Base-by-base conservation (phyloP, 2,797 vertebrate species). In the Gobio occitaniae region DNA sequence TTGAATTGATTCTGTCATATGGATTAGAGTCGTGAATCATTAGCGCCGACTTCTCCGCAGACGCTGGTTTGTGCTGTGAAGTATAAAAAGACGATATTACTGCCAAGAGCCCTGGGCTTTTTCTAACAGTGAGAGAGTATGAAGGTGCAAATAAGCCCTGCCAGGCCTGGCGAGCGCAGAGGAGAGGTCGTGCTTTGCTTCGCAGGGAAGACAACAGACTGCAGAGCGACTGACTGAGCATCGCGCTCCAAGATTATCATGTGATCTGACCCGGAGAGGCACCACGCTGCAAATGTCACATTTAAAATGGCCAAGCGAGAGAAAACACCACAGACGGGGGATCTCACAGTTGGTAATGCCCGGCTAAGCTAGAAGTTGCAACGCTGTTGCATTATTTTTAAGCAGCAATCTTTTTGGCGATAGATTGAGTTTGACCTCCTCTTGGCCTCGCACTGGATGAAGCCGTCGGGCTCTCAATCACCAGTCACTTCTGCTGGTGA, bases 131-230 rank as follows among this genome's bases (percentile, higher is more conserved):
- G 29, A 52, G 29, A 38, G 47, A 72, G 71, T 6, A n/a, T 21
- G 29, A 47, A 80, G 63, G 78, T 69, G 63, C 21, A 80, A 68
- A 68, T 80, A 80, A 80, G 3, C 63, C 50, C 72, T 54, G 72
- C 61, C 25, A 25, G 61, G 61, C 25, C 44, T 38, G 63, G 29
- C 29, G 19, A 80, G 63, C 6, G n/a, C 32, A 2, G 48, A 36
- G 16, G 41, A 4, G 21, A 56, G 63, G 44, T 68, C 3, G 29
- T n/a, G 44, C 61, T 79, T 36, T 8, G 12, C 63, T 9, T 52
- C 17, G 2, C 29, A 56, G 47, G 76, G 66, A 41, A 69, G 36
- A 41, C 66, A 21, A 41, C 66, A 68, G 16, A 21, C 66, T 36
- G 66, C 17, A n/a, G 21, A n/a, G 54, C 41, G 41, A 32, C 7